A percentile compares a stretch with the other conserved stretches of the same genome.
These are phyloP conservation scores for Pelvicachromis taeniatus DNA, from an alignment of 2,113 vertebrate genomes.

Conservation along the genomic window DNA sequence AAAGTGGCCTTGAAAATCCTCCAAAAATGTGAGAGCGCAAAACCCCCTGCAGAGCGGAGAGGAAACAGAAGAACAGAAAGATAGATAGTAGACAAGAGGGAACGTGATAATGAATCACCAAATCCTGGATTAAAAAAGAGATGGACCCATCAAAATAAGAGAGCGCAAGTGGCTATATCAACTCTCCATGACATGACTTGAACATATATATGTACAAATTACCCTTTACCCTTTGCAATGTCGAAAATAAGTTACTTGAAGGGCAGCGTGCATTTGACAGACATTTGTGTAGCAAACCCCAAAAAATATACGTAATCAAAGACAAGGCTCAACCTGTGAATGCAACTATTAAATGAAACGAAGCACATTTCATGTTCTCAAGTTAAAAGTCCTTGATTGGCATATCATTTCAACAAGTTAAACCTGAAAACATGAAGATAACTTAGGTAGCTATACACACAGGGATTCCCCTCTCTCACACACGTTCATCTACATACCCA, in stretches of 20 bases:
- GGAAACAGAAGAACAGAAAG: slow-evolving; percentile 11
- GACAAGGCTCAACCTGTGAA: not conserved
- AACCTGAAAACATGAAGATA: not conserved
- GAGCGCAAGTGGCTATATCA: slow-evolving; percentile 12
- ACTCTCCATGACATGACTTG: slow-evolving; percentile 13
- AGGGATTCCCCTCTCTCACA: not conserved
- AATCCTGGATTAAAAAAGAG: slow-evolving; percentile 45
- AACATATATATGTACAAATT: not conserved
- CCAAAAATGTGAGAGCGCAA: slow-evolving; percentile 20
- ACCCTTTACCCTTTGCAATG: not conserved
- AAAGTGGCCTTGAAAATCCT: slow-evolving; percentile 46
- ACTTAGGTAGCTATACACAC: not conserved
- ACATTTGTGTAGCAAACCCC: not conserved
- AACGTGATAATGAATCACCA: slow-evolving; percentile 20
- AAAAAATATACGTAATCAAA: not conserved
- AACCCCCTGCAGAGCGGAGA: slow-evolving; percentile 20
- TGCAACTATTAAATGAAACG: not conserved
- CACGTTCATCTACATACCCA: not conserved
- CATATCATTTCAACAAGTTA: not conserved
- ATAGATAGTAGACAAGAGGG: not conserved
- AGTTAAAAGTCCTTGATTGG: not conserved
- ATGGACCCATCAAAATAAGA: slow-evolving; percentile 17
- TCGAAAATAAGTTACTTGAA: not conserved
- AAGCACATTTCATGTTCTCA: not conserved
- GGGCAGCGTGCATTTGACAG: not conserved